Percentiles rank a stretch among this genome's conserved stretches.
These are phyloP conservation scores for Harmothoe impar DNA, from an alignment of 2,888 invertebrate genomes.

Conservation along the genomic window DNA sequence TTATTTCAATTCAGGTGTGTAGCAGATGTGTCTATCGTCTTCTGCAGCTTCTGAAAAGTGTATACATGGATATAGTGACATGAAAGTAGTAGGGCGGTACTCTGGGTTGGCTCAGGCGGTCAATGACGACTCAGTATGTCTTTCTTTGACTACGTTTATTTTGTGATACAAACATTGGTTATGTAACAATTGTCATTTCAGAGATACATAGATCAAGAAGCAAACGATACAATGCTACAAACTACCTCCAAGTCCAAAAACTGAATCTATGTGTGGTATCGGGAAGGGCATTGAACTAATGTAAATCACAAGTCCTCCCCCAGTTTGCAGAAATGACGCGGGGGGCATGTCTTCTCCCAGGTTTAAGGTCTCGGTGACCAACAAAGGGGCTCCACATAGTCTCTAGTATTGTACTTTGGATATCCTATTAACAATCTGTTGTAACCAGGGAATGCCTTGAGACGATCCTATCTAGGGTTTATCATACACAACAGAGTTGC, in stretches of 20 bases:
- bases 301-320: conserved; percentile 8
- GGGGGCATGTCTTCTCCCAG: background rate
- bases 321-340: background rate
- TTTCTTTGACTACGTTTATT: conserved; percentile 53
- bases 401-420: background rate
- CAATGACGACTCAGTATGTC: background rate
- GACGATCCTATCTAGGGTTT: conserved; percentile 10
- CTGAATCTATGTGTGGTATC: conserved; percentile 9
- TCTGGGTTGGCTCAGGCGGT: too few relatives aligned
- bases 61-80: too few relatives aligned
- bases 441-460: conserved; percentile 25
- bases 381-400: background rate
- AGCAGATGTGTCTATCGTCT: too few relatives aligned
- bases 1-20: too few relatives aligned
- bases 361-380: conserved; percentile 36
- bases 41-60: too few relatives aligned
- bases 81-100: too few relatives aligned
- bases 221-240: conserved; percentile 53
- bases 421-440: background rate
- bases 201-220: conserved; percentile 48
- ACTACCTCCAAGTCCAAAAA: conserved; percentile 47
- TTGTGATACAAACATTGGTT: conserved; percentile 48
- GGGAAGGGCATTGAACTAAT: conserved; percentile 1
- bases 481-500: background rate
- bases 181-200: conserved; percentile 47